Evolutionary conservation across 2,113 vertebrate genomes (phyloP).

Genomic region (Pteronura brasiliensis): DNA sequence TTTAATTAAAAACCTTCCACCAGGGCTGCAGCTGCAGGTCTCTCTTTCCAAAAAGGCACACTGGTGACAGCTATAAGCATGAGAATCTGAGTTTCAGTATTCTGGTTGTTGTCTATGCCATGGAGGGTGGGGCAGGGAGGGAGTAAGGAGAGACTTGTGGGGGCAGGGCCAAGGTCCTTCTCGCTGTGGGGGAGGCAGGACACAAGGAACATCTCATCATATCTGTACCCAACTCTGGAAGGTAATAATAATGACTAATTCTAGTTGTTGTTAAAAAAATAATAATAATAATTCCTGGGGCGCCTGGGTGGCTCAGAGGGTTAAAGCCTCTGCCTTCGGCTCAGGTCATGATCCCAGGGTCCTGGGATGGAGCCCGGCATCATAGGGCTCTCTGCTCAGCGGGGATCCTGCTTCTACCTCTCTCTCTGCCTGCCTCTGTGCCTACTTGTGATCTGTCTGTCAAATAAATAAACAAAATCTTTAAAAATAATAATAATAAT

Average conservation of each 20-base stretch:
- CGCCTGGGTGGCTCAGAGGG: too few relatives aligned
- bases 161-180: background rate
- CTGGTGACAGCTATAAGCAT: background rate
- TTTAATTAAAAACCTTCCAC: constrained; percentile 52
- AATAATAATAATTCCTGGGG: background rate
- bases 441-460: too few relatives aligned
- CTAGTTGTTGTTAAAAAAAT: background rate
- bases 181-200: background rate
- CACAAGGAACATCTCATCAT: background rate
- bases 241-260: background rate
- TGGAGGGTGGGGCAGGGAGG: too few relatives aligned
- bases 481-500: too few relatives aligned
- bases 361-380: too few relatives aligned
- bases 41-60: background rate
- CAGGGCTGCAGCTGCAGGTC: background rate
- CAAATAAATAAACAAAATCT: too few relatives aligned
- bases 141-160: background rate
- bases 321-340: too few relatives aligned
- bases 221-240: background rate
- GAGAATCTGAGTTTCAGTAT: background rate
- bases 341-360: too few relatives aligned
- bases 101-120: background rate
- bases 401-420: too few relatives aligned
- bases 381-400: too few relatives aligned
- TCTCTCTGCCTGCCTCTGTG: too few relatives aligned